Evolutionary conservation across 2,113 vertebrate genomes (phyloP).

Genomic region (Forbesichthys agassizii): DNA sequence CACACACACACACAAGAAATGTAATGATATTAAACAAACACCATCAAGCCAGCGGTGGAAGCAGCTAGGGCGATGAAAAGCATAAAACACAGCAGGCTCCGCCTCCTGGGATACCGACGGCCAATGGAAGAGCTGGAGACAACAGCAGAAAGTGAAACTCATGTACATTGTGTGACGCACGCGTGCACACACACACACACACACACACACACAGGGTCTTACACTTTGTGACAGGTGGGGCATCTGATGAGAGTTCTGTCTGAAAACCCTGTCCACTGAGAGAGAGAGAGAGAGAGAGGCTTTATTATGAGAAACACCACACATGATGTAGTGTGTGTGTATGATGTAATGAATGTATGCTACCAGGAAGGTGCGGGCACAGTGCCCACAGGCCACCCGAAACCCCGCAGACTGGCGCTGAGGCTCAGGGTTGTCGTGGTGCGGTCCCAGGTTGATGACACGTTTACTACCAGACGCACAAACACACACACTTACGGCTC

Average conservation of each 20-base stretch:
- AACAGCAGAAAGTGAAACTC: neutral
- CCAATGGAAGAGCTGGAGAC: slow-evolving; percentile 85
- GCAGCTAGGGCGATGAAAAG: slow-evolving; percentile 75
- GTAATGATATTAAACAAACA: slow-evolving; percentile 31
- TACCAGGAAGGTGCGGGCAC: slow-evolving; percentile 73
- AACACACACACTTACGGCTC: neutral
- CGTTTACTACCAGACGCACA: slow-evolving; percentile 60
- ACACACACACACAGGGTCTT: slow-evolving; percentile 50
- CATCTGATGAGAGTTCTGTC: slow-evolving; percentile 85
- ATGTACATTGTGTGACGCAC: neutral
- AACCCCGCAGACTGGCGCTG: slow-evolving; percentile 63
- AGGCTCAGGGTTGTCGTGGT: slow-evolving; percentile 64
- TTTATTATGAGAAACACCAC: too few species aligned
- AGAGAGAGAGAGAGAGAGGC: slow-evolving; percentile 9
- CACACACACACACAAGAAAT: neutral
- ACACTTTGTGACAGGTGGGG: slow-evolving; percentile 90
- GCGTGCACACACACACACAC: neutral
- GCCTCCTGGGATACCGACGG: slow-evolving; percentile 81
- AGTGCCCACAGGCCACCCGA: slow-evolving; percentile 74
- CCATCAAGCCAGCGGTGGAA: slow-evolving; percentile 80
- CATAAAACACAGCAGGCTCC: slow-evolving; percentile 82
- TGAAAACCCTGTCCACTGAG: slow-evolving; percentile 88
- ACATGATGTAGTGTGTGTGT: neutral
- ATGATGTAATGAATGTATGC: neutral
- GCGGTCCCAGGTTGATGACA: slow-evolving; percentile 73